Conservation (phyloP, 2,113 vertebrate species). For the Cacatua alba region DNA sequence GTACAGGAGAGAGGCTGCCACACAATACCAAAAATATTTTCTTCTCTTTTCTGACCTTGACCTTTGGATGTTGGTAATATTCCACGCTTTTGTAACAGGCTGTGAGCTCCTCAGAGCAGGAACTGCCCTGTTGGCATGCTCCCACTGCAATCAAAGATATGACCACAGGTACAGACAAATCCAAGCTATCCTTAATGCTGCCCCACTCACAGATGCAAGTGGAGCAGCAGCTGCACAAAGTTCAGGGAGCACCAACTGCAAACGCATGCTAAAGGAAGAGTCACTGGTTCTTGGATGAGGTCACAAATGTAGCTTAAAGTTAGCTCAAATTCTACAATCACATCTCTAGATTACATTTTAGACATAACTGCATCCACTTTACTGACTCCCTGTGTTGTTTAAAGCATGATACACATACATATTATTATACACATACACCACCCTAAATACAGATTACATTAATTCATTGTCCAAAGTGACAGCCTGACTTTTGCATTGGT, state of each 20-base stretch:
- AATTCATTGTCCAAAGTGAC: neutral
- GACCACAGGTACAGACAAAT: neutral
- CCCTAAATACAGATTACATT: neutral
- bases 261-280: neutral
- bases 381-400: neutral
- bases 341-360: neutral
- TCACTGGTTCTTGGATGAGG: neutral
- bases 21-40: accelerated
- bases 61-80: neutral
- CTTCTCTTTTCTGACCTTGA: neutral
- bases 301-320: neutral
- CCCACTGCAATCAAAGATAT: neutral
- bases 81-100: neutral
- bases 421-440: neutral
- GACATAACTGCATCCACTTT: neutral
- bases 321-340: neutral
- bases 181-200: neutral
- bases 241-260: neutral
- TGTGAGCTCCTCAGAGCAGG: neutral
- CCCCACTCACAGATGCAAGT: neutral
- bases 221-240: accelerated
- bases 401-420: neutral
- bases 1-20: neutral
- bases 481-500: neutral
- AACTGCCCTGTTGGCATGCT: neutral